Percentiles rank a stretch among this genome's conserved stretches.
These are phyloP conservation scores for Gymnocypris eckloni DNA, from an alignment of 2,797 vertebrate species.

Conservation along the genomic window DNA sequence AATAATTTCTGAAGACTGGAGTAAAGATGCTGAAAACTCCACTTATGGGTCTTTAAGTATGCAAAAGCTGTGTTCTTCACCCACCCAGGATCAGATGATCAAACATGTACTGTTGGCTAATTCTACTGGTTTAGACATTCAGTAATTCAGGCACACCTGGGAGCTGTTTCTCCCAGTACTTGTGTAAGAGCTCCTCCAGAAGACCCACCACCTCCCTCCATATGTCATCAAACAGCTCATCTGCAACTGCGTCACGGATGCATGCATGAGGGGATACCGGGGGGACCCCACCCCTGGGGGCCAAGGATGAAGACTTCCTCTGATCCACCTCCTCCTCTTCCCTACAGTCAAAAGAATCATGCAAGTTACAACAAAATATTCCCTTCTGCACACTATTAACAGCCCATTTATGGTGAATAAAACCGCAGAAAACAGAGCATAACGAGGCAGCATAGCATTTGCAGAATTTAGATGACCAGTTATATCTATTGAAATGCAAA, in stretches of 20 bases:
- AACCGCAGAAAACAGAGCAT: neutral
- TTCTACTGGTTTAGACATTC: neutral
- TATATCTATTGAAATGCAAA: neutral
- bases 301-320: slow-evolving; percentile 58
- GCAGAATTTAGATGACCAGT: neutral
- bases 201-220: slow-evolving; percentile 77
- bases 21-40: neutral
- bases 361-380: slow-evolving; percentile 9
- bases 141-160: slow-evolving; percentile 70
- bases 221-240: slow-evolving; percentile 81
- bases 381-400: neutral
- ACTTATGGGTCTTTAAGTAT: neutral
- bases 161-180: slow-evolving; percentile 73
- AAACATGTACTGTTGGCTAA: neutral
- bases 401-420: neutral
- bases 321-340: slow-evolving; percentile 74
- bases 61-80: slow-evolving; percentile 6
- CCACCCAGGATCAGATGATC: neutral
- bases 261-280: slow-evolving; percentile 83
- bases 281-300: slow-evolving; percentile 73
- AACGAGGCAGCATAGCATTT: neutral
- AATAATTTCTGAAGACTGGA: slow-evolving; percentile 3
- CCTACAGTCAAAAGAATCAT: slow-evolving; percentile 65
- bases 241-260: slow-evolving; percentile 77
- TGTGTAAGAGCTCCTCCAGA: slow-evolving; percentile 78